phyloP scores from a whole-genome alignment of 1,140 invertebrate species.

The Aphaenogaster rudis region DNA sequence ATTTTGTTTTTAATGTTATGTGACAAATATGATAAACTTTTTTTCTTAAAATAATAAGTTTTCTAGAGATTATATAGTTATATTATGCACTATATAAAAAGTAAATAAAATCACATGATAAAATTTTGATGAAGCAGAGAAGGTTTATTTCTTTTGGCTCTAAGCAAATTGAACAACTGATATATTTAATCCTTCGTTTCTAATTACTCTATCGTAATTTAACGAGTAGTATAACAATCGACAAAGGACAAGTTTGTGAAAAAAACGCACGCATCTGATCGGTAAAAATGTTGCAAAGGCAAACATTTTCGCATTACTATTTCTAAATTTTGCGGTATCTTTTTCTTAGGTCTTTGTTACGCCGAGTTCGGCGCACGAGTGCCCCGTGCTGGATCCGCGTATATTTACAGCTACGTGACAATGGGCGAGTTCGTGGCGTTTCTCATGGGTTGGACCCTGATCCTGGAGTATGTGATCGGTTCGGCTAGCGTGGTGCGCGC shows the following conservation, averaged over 20 bases:
- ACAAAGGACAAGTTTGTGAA: too few relatives aligned
- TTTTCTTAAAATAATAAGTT: background rate
- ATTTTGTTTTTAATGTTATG: constrained; percentile 91
- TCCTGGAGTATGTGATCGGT: constrained; percentile 97
- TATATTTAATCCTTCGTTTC: too few relatives aligned
- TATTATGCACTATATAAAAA: background rate
- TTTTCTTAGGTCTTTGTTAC: constrained; percentile 90
- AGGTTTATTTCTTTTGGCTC: background rate
- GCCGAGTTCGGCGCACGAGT: constrained; percentile 96
- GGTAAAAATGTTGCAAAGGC: background rate
- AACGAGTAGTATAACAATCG: too few relatives aligned
- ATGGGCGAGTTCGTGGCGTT: constrained; percentile 94
- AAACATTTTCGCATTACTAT: background rate
- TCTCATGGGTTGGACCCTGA: constrained; percentile 96
- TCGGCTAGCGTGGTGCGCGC: constrained; percentile 92
- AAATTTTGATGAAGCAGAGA: background rate
- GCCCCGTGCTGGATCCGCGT: constrained; percentile 95
- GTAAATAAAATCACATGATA: background rate
- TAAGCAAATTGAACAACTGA: too few relatives aligned
- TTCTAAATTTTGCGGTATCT: background rate
- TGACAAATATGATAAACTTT: constrained; percentile 86
- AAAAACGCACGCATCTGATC: too few relatives aligned
- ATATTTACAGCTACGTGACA: constrained; percentile 96
- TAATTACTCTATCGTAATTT: too few relatives aligned
- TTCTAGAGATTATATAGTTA: background rate